Base-by-base conservation (phyloP, 2,888 invertebrate species). In the Drosophila fungiperda region DNA sequence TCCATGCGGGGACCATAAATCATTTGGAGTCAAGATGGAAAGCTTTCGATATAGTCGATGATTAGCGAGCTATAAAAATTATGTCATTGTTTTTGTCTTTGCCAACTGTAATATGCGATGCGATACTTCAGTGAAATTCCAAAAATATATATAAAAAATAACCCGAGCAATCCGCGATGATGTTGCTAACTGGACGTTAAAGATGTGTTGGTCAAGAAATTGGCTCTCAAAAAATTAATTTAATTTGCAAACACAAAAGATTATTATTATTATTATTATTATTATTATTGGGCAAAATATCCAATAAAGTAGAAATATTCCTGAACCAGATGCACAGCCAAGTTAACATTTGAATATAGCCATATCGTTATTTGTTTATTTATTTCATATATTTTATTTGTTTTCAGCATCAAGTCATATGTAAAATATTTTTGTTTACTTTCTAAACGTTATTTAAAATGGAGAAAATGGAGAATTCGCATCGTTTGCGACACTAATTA, bases 1-100 rank as follows among this genome's bases (percentile, higher is more conserved):
- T 83, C 78, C 79, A 73, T 75, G 76, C 70, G 75, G 78, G 76
- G 53, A 60, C 69, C 83, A 88, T 85, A 88, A 85, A 85, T 88
- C 84, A 85, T 88, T 85, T 73, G 73, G 61, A 53, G 70, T 55
- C 73, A 80, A 78, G 83, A 82, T 78, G 73, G 55, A 77, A 74
- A 74, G 65, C 76, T 59, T 68, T 60, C 76, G 80, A 78, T 80
- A 68, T 50, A 66, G 49, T 60, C 74, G 69, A 84, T 75, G 83
- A 83, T 83, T 83, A 82, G 87, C 80, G 71, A 79, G 68, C 64
- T 76, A 79, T 79, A 87, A 80, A 80, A 78, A 58, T 65, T 61
- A 61, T 42, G 74, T 64, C 59, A 52, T 65, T 68, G 74, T 64
- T 78, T 69, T 78, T 73, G 32, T 29, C 20, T 20, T 42, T 26